Evolutionary conservation across 2,797 vertebrate genomes (phyloP).

Genomic region (Discoglossus pictus): DNA sequence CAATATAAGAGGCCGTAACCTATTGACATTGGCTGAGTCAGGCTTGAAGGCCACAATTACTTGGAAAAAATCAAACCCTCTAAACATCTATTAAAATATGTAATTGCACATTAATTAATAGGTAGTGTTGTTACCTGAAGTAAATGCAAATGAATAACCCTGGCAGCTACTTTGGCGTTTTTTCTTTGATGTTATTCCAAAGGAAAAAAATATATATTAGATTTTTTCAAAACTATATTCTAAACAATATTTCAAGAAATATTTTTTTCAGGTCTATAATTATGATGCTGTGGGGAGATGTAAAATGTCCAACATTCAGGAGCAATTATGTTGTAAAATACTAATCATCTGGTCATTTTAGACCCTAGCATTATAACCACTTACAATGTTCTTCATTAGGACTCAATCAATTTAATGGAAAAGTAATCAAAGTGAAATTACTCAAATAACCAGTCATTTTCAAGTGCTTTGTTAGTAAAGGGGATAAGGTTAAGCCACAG

Average conservation of each 20-base stretch:
- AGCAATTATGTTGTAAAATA: constrained; percentile 19
- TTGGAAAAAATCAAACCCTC: too few relatives aligned
- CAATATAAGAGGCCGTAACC: too few relatives aligned
- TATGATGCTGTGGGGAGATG: constrained; percentile 11
- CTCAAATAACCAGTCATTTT: constrained; percentile 10
- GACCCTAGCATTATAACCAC: constrained; percentile 4
- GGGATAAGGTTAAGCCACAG: background rate
- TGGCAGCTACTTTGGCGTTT: background rate
- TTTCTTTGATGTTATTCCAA: background rate
- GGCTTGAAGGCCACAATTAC: too few relatives aligned
- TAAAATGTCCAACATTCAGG: background rate
- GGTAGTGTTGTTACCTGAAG: background rate
- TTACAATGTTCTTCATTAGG: constrained; percentile 19
- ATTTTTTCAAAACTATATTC: constrained; percentile 8
- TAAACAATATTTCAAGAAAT: constrained; percentile 29
- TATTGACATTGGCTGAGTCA: too few relatives aligned
- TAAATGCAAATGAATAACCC: constrained; percentile 13
- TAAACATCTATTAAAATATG: background rate
- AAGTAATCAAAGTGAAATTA: constrained; percentile 19
- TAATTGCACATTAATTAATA: background rate
- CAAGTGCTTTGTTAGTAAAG: constrained; percentile 4
- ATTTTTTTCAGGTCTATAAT: constrained; percentile 30
- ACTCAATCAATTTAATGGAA: constrained; percentile 2
- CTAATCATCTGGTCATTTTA: constrained; percentile 20
- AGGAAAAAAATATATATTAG: background rate